A percentile compares a stretch with the other conserved stretches of the same genome.
Conservation (phyloP, 1,140 invertebrate genomes). For the Neodiprion fabricii region DNA sequence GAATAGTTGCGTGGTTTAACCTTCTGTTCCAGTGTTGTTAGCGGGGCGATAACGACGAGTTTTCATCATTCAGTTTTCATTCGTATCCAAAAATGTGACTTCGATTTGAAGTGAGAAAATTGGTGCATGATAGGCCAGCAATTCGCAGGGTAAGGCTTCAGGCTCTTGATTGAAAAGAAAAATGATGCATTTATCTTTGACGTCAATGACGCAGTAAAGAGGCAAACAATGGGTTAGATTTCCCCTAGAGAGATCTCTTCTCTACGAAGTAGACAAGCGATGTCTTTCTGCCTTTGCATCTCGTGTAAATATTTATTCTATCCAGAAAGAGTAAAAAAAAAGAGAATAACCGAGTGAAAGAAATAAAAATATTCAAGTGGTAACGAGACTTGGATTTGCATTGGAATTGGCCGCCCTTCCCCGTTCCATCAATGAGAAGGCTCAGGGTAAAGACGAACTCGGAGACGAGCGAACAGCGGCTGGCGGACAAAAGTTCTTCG, state of each 20-base stretch:
- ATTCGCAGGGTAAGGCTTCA: no score
- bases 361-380: conserved; percentile 1
- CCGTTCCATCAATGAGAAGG: not conserved
- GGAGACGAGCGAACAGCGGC: no score
- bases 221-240: not conserved
- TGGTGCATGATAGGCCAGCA: no score
- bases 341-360: not conserved
- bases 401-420: not conserved
- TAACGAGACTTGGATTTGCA: not conserved
- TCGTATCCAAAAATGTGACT: no score
- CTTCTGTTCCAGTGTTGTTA: no score
- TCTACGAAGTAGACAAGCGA: not conserved
- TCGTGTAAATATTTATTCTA: conserved; percentile 1
- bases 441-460: no score
- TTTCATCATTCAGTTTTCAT: not conserved
- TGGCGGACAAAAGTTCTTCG: conserved; percentile 11
- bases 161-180: no score
- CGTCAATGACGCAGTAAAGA: not conserved
- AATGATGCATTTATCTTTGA: no score
- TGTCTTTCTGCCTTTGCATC: not conserved
- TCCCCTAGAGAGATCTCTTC: not conserved
- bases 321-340: not conserved
- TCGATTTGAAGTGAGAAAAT: no score
- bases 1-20: no score
- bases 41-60: not conserved